Conservation (phyloP, 2,888 invertebrate species). For the Eristalis intricaria region DNA sequence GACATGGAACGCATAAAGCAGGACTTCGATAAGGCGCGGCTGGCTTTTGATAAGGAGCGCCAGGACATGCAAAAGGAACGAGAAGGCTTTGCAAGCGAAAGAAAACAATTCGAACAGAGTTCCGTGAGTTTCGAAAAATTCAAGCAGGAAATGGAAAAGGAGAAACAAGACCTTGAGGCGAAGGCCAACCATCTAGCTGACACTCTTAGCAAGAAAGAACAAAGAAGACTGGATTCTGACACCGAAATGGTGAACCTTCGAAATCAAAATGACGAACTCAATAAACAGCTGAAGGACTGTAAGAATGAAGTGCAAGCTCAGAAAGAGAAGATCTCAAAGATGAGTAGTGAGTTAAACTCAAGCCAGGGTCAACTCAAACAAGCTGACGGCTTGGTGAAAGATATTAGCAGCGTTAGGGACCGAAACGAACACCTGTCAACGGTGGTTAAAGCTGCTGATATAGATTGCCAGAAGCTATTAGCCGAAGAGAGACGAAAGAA, state of each 20-base stretch:
- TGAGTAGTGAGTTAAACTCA: constrained; percentile 10
- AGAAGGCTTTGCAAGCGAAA: background rate
- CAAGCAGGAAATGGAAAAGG: background rate
- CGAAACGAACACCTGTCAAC: constrained; percentile 48
- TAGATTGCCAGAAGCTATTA: background rate
- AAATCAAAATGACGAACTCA: background rate
- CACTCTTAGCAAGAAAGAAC: background rate
- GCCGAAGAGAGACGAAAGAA: background rate
- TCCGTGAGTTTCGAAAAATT: background rate
- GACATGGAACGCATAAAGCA: background rate
- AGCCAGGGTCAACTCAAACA: constrained; percentile 25
- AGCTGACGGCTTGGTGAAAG: constrained; percentile 73
- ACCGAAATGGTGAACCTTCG: background rate
- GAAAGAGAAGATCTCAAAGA: background rate
- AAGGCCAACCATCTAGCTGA: background rate
- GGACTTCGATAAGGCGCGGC: background rate
- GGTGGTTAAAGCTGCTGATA: constrained; percentile 56
- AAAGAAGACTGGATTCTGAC: background rate
- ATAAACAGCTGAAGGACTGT: background rate
- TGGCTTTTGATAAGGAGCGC: background rate
- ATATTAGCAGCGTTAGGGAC: constrained; percentile 75
- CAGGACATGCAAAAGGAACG: background rate
- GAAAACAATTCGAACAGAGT: background rate
- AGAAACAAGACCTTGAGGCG: background rate
- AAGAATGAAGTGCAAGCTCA: constrained; percentile 20